These are phyloP conservation scores for Naja naja DNA, from an alignment of 2,113 vertebrate genomes.

Conservation along the genomic window DNA sequence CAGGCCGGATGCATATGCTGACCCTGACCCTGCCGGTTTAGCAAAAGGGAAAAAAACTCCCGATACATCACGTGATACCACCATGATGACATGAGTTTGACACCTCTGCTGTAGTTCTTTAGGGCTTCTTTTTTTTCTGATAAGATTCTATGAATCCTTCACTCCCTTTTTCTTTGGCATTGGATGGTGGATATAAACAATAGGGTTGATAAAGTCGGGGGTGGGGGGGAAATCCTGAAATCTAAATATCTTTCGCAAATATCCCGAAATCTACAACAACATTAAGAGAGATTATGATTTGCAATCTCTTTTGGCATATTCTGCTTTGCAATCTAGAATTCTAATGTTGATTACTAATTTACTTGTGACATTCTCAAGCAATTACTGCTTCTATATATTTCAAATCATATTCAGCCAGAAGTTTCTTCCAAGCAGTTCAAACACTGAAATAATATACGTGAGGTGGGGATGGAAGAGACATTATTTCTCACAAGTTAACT, in stretches of 20 bases:
- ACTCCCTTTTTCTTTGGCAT: neutral
- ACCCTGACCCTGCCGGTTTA: no score
- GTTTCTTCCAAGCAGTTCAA: neutral
- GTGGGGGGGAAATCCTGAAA: no score
- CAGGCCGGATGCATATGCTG: no score
- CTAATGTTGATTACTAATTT: neutral
- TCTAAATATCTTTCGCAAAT: neutral
- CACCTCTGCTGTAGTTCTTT: neutral
- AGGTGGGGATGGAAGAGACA: neutral
- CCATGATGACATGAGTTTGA: no score
- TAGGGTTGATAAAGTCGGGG: neutral
- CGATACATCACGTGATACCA: no score
- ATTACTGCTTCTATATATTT: neutral
- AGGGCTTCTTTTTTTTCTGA: neutral
- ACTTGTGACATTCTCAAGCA: neutral
- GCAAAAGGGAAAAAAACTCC: no score
- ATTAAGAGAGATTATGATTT: neutral
- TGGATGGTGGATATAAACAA: neutral
- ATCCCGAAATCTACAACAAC: neutral
- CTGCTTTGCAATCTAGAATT: neutral
- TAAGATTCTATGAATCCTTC: neutral
- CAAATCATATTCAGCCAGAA: neutral
- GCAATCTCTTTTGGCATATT: neutral
- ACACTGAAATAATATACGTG: neutral
- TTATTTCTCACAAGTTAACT: neutral